Evolutionary conservation across 2,888 invertebrate species (phyloP).

Genomic region (Brenthis hecate): DNA sequence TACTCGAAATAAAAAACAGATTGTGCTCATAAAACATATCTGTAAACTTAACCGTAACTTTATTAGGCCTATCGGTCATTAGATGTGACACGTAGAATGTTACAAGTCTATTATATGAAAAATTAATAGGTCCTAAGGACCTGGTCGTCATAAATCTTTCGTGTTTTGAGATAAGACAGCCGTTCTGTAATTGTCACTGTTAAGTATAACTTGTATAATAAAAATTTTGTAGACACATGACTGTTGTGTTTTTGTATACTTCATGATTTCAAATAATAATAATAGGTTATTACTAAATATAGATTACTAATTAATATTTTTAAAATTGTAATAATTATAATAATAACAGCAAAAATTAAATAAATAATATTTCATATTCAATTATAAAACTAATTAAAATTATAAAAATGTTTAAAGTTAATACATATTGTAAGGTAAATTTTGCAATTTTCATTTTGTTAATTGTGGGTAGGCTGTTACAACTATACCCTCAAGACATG

Average conservation of each 20-base stretch:
- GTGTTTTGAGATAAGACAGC: conserved; percentile 33
- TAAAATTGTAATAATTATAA: too few species aligned
- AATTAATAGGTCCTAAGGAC: conserved; percentile 39
- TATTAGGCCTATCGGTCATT: conserved; percentile 33
- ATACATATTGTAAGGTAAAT: too few species aligned
- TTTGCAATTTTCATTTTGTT: too few species aligned
- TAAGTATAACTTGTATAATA: conserved; percentile 18
- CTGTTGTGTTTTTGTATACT: conserved; percentile 13
- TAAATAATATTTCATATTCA: too few species aligned
- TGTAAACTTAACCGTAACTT: conserved; percentile 39
- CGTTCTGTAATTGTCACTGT: conserved; percentile 31
- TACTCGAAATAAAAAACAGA: conserved; percentile 18
- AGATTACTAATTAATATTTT: too few species aligned
- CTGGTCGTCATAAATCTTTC: conserved; percentile 36
- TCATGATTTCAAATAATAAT: neutral
- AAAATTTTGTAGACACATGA: conserved; percentile 17
- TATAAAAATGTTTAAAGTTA: too few species aligned
- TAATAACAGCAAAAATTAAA: too few species aligned
- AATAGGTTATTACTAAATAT: too few species aligned
- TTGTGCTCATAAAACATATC: conserved; percentile 47
- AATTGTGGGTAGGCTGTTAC: too few species aligned
- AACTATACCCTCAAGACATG: too few species aligned
- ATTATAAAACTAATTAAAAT: too few species aligned
- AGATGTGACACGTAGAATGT: conserved; percentile 34
- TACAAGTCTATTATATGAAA: conserved; percentile 38